A percentile compares a stretch with the other conserved stretches of the same genome.
Conservation (phyloP, 1,140 invertebrate genomes). For the Neodiprion lecontei region DNA sequence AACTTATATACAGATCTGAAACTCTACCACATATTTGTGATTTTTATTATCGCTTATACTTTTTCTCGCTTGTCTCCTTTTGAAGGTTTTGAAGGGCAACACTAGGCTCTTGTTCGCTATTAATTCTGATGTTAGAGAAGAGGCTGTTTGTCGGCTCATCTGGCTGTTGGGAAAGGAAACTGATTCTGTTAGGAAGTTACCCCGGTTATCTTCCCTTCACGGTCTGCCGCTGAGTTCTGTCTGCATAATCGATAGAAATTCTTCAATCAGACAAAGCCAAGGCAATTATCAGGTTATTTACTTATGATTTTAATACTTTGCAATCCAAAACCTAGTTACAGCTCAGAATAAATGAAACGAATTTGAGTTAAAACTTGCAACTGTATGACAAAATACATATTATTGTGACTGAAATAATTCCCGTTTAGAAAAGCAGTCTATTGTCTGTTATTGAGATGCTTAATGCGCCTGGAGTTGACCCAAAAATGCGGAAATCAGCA, state of each 20-base stretch:
- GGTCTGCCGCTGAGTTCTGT: constrained; percentile 54
- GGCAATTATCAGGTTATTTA: constrained; percentile 49
- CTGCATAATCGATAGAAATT: constrained; percentile 50
- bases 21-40: constrained; percentile 29
- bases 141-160: constrained; percentile 61
- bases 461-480: constrained; percentile 57
- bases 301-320: constrained; percentile 16
- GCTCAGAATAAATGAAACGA: constrained; percentile 10
- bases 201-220: constrained; percentile 58
- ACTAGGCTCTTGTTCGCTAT: constrained; percentile 57
- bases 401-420: constrained; percentile 1
- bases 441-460: constrained; percentile 51
- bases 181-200: constrained; percentile 53
- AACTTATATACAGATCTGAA: constrained; percentile 28
- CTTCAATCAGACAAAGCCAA: constrained; percentile 36
- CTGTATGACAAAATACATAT: background rate
- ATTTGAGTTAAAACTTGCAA: constrained; percentile 20
- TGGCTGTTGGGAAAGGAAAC: constrained; percentile 60
- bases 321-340: background rate
- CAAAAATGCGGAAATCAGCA: constrained; percentile 65
- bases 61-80: constrained; percentile 19
- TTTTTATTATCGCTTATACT: constrained; percentile 7
- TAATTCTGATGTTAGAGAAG: constrained; percentile 55
- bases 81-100: constrained; percentile 61
- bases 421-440: constrained; percentile 44